Conservation (phyloP, 2,113 vertebrate species). For the Pontoporia blainvillei region DNA sequence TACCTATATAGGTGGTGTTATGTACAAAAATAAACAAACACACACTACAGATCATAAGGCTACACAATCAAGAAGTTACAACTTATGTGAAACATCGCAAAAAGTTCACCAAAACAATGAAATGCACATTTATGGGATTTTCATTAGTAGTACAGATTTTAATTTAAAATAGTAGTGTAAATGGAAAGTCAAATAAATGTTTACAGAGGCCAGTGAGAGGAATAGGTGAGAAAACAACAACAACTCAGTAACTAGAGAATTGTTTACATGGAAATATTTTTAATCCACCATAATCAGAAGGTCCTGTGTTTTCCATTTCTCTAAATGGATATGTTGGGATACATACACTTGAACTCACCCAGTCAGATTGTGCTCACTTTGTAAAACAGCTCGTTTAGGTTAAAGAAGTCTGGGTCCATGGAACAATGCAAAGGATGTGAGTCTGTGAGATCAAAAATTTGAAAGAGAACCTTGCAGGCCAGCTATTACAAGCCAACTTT, state of each 20-base stretch:
- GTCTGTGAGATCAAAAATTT: background rate
- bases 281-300: background rate
- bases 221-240: background rate
- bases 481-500: background rate
- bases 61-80: background rate
- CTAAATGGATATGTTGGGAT: background rate
- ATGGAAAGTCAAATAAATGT: background rate
- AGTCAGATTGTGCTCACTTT: background rate
- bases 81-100: background rate
- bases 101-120: background rate
- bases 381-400: background rate
- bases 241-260: background rate
- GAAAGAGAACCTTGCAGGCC: background rate
- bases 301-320: background rate
- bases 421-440: background rate
- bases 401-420: background rate
- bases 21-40: background rate
- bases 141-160: background rate
- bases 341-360: fast-evolving
- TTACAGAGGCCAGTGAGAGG: background rate
- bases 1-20: background rate
- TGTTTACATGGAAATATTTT: background rate
- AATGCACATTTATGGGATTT: background rate
- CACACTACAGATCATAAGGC: no score
- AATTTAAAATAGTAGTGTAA: background rate